Evolutionary conservation across 2,113 vertebrate genomes (phyloP).

Genomic region (Callospermophilus lateralis): DNA sequence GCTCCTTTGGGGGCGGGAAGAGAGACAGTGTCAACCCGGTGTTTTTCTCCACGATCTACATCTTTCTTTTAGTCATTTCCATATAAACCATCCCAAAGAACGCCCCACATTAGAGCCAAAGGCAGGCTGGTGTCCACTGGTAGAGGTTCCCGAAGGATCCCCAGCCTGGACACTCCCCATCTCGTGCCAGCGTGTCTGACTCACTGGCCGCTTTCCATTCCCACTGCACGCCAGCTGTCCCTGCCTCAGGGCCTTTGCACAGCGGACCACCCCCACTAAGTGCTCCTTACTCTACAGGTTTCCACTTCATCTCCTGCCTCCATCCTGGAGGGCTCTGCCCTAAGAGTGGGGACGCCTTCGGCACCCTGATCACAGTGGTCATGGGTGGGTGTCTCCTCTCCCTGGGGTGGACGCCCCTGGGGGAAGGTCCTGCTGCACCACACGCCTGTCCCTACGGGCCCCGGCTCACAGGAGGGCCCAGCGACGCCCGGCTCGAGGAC

Average conservation of each 20-base stretch:
- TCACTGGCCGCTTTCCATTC: not conserved
- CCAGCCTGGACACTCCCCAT: not conserved
- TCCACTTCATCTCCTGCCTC: not conserved
- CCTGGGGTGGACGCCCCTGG: not conserved
- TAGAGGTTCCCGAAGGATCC: not conserved
- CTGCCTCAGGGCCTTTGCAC: not conserved
- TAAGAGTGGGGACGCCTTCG: not conserved
- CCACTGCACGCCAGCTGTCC: not conserved
- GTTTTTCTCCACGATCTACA: not conserved
- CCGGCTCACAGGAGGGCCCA: no score
- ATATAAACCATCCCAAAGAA: not conserved
- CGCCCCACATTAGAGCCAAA: not conserved
- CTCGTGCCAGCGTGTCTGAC: not conserved
- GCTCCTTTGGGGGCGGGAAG: slow-evolving; percentile 88
- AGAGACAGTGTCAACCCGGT: accelerated
- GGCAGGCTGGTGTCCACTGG: not conserved
- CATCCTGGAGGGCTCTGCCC: not conserved
- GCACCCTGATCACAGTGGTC: not conserved
- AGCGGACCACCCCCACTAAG: not conserved
- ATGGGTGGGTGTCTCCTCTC: not conserved
- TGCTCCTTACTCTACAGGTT: not conserved
- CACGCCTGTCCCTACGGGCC: no score
- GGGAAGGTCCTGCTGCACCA: not conserved
- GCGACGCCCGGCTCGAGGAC: no score
- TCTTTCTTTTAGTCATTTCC: not conserved